Evolutionary conservation across 2,888 invertebrate genomes (phyloP), one percentile per base, ranked within the genome.

Genomic region (Lasioglossum marginatum): DNA sequence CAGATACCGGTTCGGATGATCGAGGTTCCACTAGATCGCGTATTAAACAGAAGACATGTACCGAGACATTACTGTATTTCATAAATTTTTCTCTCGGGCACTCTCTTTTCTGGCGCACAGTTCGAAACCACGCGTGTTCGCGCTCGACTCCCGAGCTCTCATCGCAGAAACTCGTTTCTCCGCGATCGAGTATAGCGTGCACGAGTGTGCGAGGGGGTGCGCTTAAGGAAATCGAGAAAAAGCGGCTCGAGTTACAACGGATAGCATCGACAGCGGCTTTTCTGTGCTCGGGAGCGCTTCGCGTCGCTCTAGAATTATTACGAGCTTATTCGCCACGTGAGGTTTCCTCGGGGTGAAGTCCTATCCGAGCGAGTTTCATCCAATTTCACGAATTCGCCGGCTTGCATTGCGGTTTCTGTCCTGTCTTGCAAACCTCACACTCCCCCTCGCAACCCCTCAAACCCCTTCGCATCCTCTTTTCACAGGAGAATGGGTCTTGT

Each of bases 301-400:
- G 77, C 79, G 83, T 74, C 82, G 79, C 40, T 16, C 80, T 88
- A 85, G 88, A 91, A 92, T 92, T 91, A 92, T 91, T 89, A 92
- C 81, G 83, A 85, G 92, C 91, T 92, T 92, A 92, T 63, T 83
- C 31, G 68, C 71, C 75, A 80, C 84, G 92, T 75, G 79, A 88
- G 93, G 92, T 90, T 93, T 93, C 93, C 75, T 76, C 83, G 88
- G 88, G 79, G 71, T 81, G 93, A 93, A 93, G 93, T 93, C 93
- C 88, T 92, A 93, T 86, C 83, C 85, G 83, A 86, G 90, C 85
- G 77, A 75, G 78, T 85, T 92, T 90, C 87, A 93, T 93, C 93
- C 93, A 90, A 93, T 93, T 93, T 93, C 87, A 86, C 82, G 83
- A 89, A 87, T 88, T 90, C 77, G 83, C 85, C 83, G 85, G 40